Conservation (phyloP, 2,888 invertebrate genomes). For the Apoderus coryli region DNA sequence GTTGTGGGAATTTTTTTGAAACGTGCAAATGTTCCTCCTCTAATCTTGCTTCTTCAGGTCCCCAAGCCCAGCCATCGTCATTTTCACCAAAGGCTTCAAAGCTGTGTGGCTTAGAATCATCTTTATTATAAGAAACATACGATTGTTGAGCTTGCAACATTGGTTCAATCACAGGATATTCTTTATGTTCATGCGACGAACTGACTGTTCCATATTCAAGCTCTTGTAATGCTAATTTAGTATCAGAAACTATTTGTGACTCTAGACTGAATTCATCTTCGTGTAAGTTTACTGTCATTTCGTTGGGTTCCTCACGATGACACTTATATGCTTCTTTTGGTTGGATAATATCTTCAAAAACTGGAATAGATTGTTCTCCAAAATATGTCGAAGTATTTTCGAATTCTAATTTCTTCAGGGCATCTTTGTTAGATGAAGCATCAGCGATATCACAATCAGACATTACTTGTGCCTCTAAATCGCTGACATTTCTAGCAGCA, state of each 20-base stretch:
- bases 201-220: slow-evolving; percentile 14
- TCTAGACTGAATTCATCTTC: not conserved
- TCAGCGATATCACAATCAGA: slow-evolving; percentile 13
- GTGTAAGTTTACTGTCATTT: not conserved
- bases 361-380: slow-evolving; percentile 13
- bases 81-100: slow-evolving; percentile 27
- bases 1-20: slow-evolving; percentile 20
- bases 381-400: slow-evolving; percentile 13
- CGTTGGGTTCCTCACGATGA: slow-evolving; percentile 12
- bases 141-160: slow-evolving; percentile 22
- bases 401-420: slow-evolving; percentile 19
- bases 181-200: slow-evolving; percentile 9
- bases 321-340: slow-evolving; percentile 25
- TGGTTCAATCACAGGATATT: slow-evolving; percentile 20
- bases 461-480: slow-evolving; percentile 20
- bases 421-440: slow-evolving; percentile 11
- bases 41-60: slow-evolving; percentile 37
- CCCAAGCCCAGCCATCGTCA: slow-evolving; percentile 49
- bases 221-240: slow-evolving; percentile 11
- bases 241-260: slow-evolving; percentile 14
- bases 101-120: slow-evolving; percentile 15
- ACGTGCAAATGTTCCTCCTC: slow-evolving; percentile 34
- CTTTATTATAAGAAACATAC: slow-evolving; percentile 26
- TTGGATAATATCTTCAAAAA: slow-evolving; percentile 21
- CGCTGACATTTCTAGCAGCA: slow-evolving; percentile 2